phyloP scores from a whole-genome alignment of 2,113 vertebrate species.

The Neogobius melanostomus region DNA sequence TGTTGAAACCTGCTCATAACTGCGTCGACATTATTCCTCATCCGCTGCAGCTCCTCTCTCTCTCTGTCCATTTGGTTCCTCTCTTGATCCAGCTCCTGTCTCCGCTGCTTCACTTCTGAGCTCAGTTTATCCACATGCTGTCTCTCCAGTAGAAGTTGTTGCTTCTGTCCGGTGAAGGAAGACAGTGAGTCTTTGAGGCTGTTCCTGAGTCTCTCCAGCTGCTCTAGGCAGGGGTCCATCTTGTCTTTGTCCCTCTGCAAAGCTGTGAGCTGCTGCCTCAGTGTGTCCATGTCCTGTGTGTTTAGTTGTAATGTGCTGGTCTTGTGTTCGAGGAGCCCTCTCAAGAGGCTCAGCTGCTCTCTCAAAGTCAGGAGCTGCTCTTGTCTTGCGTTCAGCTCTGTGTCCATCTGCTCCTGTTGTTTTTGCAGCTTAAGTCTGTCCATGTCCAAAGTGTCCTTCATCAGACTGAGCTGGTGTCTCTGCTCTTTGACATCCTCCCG shows the following conservation, averaged over 20 bases:
- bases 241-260: not conserved
- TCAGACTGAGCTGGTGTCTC: slow-evolving; percentile 14
- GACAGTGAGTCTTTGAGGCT: not conserved
- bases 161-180: not conserved
- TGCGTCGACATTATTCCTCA: not conserved
- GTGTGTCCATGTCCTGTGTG: not conserved
- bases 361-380: not conserved
- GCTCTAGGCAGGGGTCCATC: not conserved
- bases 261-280: not conserved
- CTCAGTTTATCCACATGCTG: not conserved
- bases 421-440: slow-evolving; percentile 3
- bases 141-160: slow-evolving; percentile 1
- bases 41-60: not conserved
- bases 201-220: not conserved
- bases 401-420: slow-evolving; percentile 7
- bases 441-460: slow-evolving; percentile 1
- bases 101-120: slow-evolving; percentile 3
- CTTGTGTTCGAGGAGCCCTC: not conserved
- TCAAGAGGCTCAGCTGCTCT: not conserved
- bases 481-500: slow-evolving; percentile 11
- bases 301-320: not conserved
- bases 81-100: not conserved
- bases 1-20: not conserved
- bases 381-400: not conserved
- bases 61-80: not conserved